A percentile compares a stretch with the other conserved stretches of the same genome.
phyloP scores from a whole-genome alignment of 2,113 vertebrate species.

The Redunca redunca region DNA sequence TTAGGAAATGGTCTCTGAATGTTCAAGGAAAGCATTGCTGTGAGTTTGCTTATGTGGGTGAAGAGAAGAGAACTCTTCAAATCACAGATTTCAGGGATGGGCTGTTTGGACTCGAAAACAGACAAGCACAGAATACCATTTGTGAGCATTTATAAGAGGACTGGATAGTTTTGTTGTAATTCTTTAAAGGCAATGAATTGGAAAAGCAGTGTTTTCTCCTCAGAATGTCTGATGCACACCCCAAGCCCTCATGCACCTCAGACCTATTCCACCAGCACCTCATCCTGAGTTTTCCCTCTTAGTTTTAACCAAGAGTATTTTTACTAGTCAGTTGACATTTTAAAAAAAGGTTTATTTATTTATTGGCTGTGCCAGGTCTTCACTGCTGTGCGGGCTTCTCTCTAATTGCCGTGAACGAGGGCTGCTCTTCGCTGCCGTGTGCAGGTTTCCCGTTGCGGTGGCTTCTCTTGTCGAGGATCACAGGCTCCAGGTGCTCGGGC shows the following conservation, averaged over 20 bases:
- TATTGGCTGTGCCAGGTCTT: neutral
- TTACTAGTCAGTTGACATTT: neutral
- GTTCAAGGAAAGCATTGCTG: neutral
- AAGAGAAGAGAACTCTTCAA: neutral
- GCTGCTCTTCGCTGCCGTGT: accelerated
- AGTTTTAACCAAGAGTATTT: neutral
- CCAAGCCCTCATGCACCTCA: neutral
- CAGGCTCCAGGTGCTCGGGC: neutral
- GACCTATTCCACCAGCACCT: neutral
- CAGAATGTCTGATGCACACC: neutral
- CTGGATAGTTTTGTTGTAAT: neutral
- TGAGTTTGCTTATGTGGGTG: neutral
- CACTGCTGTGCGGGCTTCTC: neutral
- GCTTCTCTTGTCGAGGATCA: neutral
- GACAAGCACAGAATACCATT: neutral
- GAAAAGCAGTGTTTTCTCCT: neutral
- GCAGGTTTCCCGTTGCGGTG: neutral
- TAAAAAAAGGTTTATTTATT: neutral
- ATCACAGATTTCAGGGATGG: neutral
- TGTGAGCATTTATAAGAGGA: neutral
- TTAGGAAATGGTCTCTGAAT: neutral
- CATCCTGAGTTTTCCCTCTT: neutral
- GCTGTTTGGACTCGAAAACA: neutral
- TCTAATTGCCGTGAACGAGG: neutral
- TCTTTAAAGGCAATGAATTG: neutral